phyloP scores from a whole-genome alignment of 2,113 vertebrate genomes.

The Hemiprocne comata region DNA sequence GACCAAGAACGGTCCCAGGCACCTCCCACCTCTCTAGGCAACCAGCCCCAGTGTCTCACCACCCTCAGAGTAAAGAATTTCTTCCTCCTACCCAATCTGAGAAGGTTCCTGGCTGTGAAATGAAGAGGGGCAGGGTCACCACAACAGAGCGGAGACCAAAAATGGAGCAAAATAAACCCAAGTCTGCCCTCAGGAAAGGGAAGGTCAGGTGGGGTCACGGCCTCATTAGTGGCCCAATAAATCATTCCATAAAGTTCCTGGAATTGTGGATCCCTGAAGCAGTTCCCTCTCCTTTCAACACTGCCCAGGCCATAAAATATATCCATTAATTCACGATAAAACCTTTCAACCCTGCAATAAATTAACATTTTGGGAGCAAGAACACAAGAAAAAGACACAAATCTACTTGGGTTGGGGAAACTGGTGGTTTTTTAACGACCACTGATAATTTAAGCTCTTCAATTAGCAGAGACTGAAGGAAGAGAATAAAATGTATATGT shows the following conservation, averaged over 20 bases:
- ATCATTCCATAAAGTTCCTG: not conserved
- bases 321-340: too few relatives aligned
- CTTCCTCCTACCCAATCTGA: not conserved
- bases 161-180: not conserved
- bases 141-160: not conserved
- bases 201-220: not conserved
- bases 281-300: not conserved
- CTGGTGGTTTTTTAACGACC: too few relatives aligned
- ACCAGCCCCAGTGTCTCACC: rapidly evolving
- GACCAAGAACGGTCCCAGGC: not conserved
- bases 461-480: too few relatives aligned
- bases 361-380: too few relatives aligned
- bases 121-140: not conserved
- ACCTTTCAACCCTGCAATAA: too few relatives aligned
- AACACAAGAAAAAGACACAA: too few relatives aligned
- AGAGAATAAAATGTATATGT: too few relatives aligned
- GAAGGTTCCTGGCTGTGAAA: not conserved
- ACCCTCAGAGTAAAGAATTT: rapidly evolving
- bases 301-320: too few relatives aligned
- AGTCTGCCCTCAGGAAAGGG: not conserved
- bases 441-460: too few relatives aligned
- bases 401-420: too few relatives aligned
- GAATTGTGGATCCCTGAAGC: not conserved
- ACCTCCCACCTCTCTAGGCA: not conserved
- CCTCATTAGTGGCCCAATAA: not conserved